Evolutionary conservation across 1,140 invertebrate genomes (phyloP).

Genomic region (Pristionchus pacificus): DNA sequence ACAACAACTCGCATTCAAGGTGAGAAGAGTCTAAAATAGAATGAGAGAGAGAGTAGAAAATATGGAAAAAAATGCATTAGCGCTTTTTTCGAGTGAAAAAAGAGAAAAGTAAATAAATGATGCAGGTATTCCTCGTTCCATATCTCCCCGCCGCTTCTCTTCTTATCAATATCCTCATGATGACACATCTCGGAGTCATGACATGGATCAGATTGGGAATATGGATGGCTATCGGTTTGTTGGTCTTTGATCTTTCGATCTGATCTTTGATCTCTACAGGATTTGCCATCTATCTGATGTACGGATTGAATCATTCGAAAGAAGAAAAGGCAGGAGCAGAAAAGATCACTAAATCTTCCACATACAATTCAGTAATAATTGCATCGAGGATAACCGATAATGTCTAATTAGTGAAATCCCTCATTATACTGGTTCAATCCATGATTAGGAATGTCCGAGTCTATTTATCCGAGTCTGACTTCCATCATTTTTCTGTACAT

Average conservation of each 20-base stretch:
- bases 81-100: conserved; percentile 14
- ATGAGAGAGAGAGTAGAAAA: too few relatives aligned
- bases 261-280: conserved; percentile 63
- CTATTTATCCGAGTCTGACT: too few relatives aligned
- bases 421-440: conserved; percentile 1
- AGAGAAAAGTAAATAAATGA: conserved; percentile 29
- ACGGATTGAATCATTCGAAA: conserved; percentile 82
- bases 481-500: too few relatives aligned
- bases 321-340: conserved; percentile 61
- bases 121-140: conserved; percentile 77
- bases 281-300: conserved; percentile 78
- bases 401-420: background rate
- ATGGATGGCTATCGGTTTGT: conserved; percentile 72
- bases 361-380: conserved; percentile 34
- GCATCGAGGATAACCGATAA: background rate
- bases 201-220: conserved; percentile 82
- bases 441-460: too few relatives aligned
- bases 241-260: background rate
- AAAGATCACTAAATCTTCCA: conserved; percentile 29
- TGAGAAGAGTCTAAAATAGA: too few relatives aligned
- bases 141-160: conserved; percentile 77
- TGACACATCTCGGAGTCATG: conserved; percentile 74
- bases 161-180: conserved; percentile 79
- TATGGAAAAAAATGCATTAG: too few relatives aligned
- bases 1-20: conserved; percentile 20